Conservation (phyloP, 2,888 invertebrate genomes). For the Chrysomela aeneicollis region DNA sequence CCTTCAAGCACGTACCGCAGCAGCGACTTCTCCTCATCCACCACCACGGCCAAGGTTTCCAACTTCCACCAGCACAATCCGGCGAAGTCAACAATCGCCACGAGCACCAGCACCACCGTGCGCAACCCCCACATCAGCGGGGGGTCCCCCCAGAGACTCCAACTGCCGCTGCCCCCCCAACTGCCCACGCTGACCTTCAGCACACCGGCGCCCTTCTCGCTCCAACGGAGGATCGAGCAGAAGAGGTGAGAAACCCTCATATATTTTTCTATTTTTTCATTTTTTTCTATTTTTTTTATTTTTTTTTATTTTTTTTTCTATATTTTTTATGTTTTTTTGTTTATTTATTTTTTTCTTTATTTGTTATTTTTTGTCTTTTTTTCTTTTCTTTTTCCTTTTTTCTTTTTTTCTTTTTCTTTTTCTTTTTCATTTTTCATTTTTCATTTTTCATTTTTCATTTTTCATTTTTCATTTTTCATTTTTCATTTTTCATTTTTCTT, state of each 20-base stretch:
- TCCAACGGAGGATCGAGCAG: constrained; percentile 54
- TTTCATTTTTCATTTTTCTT: too few relatives aligned
- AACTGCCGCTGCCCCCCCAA: constrained; percentile 54
- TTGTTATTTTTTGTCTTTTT: too few relatives aligned
- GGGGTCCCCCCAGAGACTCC: constrained; percentile 53
- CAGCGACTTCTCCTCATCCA: constrained; percentile 26
- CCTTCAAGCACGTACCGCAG: constrained; percentile 34
- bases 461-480: too few relatives aligned
- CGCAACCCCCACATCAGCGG: constrained; percentile 47
- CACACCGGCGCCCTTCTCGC: constrained; percentile 59
- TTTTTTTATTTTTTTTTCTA: too few relatives aligned
- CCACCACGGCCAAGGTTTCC: constrained; percentile 23
- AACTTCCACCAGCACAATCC: constrained; percentile 25
- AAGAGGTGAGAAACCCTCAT: constrained; percentile 54
- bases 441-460: too few relatives aligned
- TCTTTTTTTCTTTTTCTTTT: too few relatives aligned
- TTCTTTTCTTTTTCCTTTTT: too few relatives aligned
- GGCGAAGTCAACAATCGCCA: constrained; percentile 20
- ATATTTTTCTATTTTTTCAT: not conserved
- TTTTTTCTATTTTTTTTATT: too few relatives aligned
- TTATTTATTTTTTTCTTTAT: too few relatives aligned
- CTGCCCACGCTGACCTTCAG: constrained; percentile 58
- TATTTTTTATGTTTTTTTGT: too few relatives aligned
- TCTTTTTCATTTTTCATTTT: too few relatives aligned
- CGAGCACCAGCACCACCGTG: constrained; percentile 39